Evolutionary conservation across 2,797 vertebrate species (phyloP), one percentile per base, ranked within the genome.

Genomic region (Lophius americanus): DNA sequence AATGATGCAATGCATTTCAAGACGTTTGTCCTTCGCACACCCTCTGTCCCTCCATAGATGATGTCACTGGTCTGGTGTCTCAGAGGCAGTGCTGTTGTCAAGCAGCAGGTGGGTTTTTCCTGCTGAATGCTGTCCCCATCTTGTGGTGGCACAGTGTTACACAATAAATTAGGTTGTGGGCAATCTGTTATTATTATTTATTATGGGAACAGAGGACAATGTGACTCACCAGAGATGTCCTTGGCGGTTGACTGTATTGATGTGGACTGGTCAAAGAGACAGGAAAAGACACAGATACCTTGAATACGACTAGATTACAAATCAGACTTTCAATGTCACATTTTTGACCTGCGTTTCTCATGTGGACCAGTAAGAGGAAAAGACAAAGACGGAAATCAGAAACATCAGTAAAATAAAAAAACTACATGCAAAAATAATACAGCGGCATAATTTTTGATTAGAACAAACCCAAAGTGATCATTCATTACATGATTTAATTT

Each of bases 21-120:
- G 89, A 91, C 86, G 72, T 87, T 91, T 88, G 91, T 92, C 91
- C 90, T 92, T 90, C 87, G 86, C 72, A 60, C 88, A 85, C 85
- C 89, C 91, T 89, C 85, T 87, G 80, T 89, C 85, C 81, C 85
- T 84, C 74, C 35, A 72, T 76, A 64, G 86, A 87, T 91, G 88
- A 89, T 82, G 91, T 91, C 89, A 89, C 84, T 60, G 81, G 78
- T 82, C 86, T 72, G 83, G 77, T 83, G 80, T 85, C 72, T 81
- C 5, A 11, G 53, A 70, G 70, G 67, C 61, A 73, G 64, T 78
- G 64, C 78, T 77, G 73, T 69, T 78, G 57, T 76, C 61, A 68
- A 63, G 60, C 12, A 55, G 61, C 8, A 33, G 32, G 14, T 39
- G 6, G 11, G 10, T 2, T 5, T 43, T 44, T 60, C 42, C 3